Conservation (phyloP, 2,797 vertebrate species). For the Liasis olivaceus region DNA sequence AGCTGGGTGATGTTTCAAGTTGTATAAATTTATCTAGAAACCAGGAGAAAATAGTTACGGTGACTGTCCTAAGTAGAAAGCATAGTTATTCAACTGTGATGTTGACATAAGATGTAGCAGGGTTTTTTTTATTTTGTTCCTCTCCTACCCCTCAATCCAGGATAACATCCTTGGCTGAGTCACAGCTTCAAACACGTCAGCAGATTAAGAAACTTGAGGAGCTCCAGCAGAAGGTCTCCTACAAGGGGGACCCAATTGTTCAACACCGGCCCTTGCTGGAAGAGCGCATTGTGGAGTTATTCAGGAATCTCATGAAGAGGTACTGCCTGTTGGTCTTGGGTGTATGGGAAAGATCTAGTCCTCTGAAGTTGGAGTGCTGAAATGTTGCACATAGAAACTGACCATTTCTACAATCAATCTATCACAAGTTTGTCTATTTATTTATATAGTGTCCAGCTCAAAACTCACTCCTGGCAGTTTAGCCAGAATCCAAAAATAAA, state of each 20-base stretch:
- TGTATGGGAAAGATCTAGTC: not conserved
- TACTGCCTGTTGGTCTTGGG: conserved; percentile 41
- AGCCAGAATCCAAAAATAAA: not conserved
- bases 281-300: conserved; percentile 95
- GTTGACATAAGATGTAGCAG: not conserved
- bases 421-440: not conserved
- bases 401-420: not conserved
- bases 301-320: conserved; percentile 98
- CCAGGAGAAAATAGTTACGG: not conserved
- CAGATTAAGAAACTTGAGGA: conserved; percentile 99
- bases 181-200: conserved; percentile 96
- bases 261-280: conserved; percentile 96
- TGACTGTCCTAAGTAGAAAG: not conserved
- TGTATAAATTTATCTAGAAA: not conserved
- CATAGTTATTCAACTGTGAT: not conserved
- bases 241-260: conserved; percentile 97
- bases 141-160: conserved; percentile 66
- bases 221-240: conserved; percentile 97
- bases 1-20: not conserved
- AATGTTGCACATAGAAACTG: not conserved
- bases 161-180: conserved; percentile 97
- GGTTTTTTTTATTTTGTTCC: not conserved
- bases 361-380: not conserved
- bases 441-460: not conserved
- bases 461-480: not conserved